phyloP scores from a whole-genome alignment of 2,797 vertebrate genomes.

The Monodelphis domestica region DNA sequence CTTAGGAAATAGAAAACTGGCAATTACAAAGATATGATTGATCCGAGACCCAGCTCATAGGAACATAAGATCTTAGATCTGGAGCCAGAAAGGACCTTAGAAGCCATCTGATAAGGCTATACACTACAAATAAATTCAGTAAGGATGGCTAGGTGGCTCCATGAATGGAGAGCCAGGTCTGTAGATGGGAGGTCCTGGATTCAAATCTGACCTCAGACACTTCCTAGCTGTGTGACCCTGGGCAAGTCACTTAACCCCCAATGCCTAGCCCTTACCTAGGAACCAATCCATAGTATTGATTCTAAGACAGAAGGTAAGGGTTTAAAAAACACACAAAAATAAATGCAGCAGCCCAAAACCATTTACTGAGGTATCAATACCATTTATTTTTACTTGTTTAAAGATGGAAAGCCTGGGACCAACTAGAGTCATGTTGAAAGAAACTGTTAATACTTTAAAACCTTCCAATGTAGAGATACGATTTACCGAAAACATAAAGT shows the following conservation, averaged over 20 bases:
- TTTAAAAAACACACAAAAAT: no score
- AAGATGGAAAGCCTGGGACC: slow-evolving; percentile 49
- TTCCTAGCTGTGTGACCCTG: no score
- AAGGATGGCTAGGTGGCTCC: no score
- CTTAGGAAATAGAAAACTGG: slow-evolving; percentile 31
- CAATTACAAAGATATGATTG: neutral
- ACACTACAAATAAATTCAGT: slow-evolving; percentile 22
- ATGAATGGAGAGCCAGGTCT: no score
- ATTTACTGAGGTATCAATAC: neutral
- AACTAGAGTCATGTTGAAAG: slow-evolving; percentile 26
- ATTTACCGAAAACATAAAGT: neutral
- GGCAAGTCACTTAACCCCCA: no score
- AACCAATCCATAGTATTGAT: no score
- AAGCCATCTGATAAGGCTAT: slow-evolving; percentile 11
- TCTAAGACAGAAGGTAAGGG: no score
- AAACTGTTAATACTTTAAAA: neutral
- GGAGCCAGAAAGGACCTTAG: slow-evolving; percentile 26
- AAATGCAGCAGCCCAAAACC: slow-evolving; percentile 1
- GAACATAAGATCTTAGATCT: neutral
- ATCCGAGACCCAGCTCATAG: slow-evolving; percentile 15
- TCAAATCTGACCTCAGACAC: no score
- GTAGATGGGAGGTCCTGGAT: no score
- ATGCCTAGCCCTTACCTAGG: no score
- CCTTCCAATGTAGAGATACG: neutral
- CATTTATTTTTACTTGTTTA: slow-evolving; percentile 26